Evolutionary conservation across 2,888 invertebrate species (phyloP).

Genomic region (Xiphydria camelus): DNA sequence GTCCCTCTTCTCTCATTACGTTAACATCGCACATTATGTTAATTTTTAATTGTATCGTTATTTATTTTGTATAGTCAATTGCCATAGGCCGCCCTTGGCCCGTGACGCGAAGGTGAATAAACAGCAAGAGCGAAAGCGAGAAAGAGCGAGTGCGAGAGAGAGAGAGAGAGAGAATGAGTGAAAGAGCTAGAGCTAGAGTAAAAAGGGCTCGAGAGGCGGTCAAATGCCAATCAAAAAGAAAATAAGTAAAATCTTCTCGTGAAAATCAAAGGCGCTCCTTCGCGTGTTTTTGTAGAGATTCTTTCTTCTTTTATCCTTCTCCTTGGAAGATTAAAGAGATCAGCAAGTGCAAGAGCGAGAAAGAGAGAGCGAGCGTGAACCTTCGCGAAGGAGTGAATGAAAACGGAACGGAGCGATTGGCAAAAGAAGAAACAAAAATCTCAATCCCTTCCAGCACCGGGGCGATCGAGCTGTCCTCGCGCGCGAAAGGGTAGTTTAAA

Average conservation of each 20-base stretch:
- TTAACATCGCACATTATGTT: conserved; percentile 21
- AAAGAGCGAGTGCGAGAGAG: conserved; percentile 1
- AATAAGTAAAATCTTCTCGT: too few relatives aligned
- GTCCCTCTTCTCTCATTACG: too few relatives aligned
- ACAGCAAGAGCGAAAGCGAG: not conserved
- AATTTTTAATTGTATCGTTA: conserved; percentile 33
- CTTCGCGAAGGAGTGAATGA: conserved; percentile 3
- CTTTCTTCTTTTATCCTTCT: too few relatives aligned
- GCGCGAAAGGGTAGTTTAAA: conserved; percentile 2
- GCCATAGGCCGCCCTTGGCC: conserved; percentile 24
- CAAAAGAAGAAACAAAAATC: not conserved
- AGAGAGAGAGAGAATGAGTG: not conserved
- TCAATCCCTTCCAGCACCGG: not conserved
- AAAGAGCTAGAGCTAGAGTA: not conserved
- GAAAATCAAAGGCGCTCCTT: too few relatives aligned
- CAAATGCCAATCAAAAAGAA: too few relatives aligned
- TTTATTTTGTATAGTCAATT: conserved; percentile 48
- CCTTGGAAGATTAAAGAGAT: too few relatives aligned
- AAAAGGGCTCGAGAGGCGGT: not conserved
- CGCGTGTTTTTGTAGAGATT: too few relatives aligned
- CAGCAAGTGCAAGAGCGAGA: not conserved
- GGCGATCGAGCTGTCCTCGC: not conserved
- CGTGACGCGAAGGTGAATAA: too few relatives aligned
- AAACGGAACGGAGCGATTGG: conserved; percentile 12
- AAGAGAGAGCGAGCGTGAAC: not conserved